Base-by-base conservation (phyloP, 2,797 vertebrate genomes). In the Centropyge bicolor region DNA sequence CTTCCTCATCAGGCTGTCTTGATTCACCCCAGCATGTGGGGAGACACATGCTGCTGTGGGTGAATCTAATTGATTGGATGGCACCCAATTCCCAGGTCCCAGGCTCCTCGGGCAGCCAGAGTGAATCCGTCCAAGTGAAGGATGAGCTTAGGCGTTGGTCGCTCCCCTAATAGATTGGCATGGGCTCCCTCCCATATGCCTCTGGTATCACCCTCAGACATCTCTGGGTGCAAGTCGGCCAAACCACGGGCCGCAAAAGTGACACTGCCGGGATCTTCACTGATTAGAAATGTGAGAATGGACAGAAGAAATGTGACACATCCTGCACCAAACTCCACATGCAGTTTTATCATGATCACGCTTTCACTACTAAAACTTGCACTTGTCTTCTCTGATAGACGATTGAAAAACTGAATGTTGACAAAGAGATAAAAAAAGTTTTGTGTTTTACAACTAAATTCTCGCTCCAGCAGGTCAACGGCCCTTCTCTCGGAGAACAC, bases 51-150 rank as follows among this genome's bases (percentile, higher is more conserved):
- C 92, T 92, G 94, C 89, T 85, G 85, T 91, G 88, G 92, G 86
- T 89, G 90, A 92, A 91, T 94, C 91, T 94, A 95, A 95, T 94
- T 93, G 92, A 95, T 94, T 94, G 93, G 93, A 94, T 90, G 88
- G 89, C 91, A 87, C 93, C 93, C 93, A 93, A 92, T 93, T 92
- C 91, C 84, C 91, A 92, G 90, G 90, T 91, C 91, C 91, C 92
- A 90, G 92, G 84, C 86, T 93, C 87, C 88, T 92, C 91, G 82
- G 90, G 90, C 93, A 89, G 92, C 87, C 88, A 83, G 89, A 90
- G 86, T 55, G 85, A 86, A 93, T 91, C 88, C 84, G 60, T 94
- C 91, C 89, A 90, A 92, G 88, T 93, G 91, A 93, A 90, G 84
- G 93, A 94, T 94, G 93, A 91, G 91, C 82, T 75, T 52, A 87